Conservation (phyloP, 2,797 vertebrate species). For the Megaceryle alcyon region DNA sequence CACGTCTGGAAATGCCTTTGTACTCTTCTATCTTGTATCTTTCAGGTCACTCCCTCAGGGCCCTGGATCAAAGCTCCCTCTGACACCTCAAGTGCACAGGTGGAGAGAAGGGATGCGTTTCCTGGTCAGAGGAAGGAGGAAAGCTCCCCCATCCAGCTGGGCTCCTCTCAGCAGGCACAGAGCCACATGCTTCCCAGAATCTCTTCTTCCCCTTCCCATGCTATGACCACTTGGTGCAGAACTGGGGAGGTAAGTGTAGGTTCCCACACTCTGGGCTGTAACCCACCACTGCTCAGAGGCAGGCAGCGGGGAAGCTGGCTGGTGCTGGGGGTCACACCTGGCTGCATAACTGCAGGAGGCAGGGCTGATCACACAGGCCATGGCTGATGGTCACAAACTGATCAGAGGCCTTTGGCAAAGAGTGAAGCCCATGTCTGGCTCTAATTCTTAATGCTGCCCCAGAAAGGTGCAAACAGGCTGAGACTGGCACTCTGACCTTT, state of each 20-base stretch:
- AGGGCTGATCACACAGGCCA: not conserved
- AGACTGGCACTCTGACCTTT: not conserved
- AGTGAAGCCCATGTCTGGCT: fast-evolving
- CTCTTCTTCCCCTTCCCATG: not conserved
- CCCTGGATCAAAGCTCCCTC: slow-evolving; percentile 40
- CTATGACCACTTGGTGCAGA: not conserved
- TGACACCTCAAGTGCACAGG: fast-evolving
- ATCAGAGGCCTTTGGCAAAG: not conserved
- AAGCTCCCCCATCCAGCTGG: not conserved
- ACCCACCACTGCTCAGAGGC: not conserved
- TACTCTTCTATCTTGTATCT: not conserved
- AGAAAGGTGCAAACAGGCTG: not conserved
- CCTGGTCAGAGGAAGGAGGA: not conserved
- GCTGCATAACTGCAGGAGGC: not conserved
- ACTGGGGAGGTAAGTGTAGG: fast-evolving
- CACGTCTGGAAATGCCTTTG: slow-evolving; percentile 36
- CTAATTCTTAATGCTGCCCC: not conserved
- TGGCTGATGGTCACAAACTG: not conserved
- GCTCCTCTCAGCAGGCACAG: not conserved
- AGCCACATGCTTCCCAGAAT: not conserved
- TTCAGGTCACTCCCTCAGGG: not conserved
- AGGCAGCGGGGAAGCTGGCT: not conserved
- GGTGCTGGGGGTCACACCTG: fast-evolving
- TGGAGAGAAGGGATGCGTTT: not conserved
- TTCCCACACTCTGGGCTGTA: not conserved